These are phyloP conservation scores for Hirtodrosophila cameraria DNA, from an alignment of 2,888 invertebrate species.

Conservation along the genomic window DNA sequence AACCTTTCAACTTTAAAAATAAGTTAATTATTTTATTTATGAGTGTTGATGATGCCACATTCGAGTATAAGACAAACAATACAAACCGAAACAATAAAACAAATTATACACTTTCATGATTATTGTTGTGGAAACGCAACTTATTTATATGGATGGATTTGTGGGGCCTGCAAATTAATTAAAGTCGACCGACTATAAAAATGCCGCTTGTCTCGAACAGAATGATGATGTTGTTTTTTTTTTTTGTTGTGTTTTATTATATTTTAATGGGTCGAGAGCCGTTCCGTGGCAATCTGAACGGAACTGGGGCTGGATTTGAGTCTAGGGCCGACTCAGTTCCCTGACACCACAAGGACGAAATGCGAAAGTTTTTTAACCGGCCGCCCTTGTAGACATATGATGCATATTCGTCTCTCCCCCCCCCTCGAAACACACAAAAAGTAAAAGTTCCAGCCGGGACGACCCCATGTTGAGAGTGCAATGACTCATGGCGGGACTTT, in stretches of 20 bases:
- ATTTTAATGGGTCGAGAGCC: constrained; percentile 37
- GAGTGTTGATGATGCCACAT: background rate
- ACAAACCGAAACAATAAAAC: constrained; percentile 1
- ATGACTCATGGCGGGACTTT: constrained; percentile 78
- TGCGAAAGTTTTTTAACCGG: constrained; percentile 50
- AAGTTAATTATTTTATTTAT: constrained; percentile 41
- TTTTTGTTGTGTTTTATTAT: constrained; percentile 1
- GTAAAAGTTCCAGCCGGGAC: constrained; percentile 49
- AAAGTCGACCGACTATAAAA: constrained; percentile 42
- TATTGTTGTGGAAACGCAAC: constrained; percentile 27
- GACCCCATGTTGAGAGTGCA: constrained; percentile 61
- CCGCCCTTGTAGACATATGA: constrained; percentile 38
- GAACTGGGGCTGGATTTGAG: background rate
- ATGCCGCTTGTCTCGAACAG: constrained; percentile 1
- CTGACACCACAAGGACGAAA: constrained; percentile 51
- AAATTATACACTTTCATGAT: constrained; percentile 24
- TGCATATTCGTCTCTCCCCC: background rate
- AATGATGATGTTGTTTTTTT: constrained; percentile 11
- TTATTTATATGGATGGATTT: constrained; percentile 31
- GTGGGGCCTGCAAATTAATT: constrained; percentile 51
- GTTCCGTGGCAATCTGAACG: no score
- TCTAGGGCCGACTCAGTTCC: constrained; percentile 7
- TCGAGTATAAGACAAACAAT: constrained; percentile 14
- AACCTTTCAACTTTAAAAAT: constrained; percentile 33
- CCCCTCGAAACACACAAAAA: constrained; percentile 21